phyloP scores from a whole-genome alignment of 2,797 vertebrate species.

The Odontamblyopus lacepedii region DNA sequence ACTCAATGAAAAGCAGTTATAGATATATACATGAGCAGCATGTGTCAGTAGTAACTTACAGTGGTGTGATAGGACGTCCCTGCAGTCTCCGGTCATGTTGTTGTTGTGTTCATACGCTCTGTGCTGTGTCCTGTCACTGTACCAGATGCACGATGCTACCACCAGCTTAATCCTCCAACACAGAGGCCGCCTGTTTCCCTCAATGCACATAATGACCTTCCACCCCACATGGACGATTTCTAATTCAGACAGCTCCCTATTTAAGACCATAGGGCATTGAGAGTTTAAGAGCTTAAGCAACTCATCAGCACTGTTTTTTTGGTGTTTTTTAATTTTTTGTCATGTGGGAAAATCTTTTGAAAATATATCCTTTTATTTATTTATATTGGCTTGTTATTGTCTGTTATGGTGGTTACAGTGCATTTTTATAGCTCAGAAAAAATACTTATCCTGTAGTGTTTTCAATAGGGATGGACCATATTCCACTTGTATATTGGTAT shows the following conservation, averaged over 20 bases:
- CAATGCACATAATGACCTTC: constrained; percentile 75
- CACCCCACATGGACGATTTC: constrained; percentile 78
- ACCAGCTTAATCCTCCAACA: constrained; percentile 71
- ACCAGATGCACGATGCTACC: constrained; percentile 67
- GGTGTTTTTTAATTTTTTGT: too few relatives aligned
- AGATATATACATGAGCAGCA: background rate
- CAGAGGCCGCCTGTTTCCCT: constrained; percentile 64
- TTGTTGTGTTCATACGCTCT: constrained; percentile 59
- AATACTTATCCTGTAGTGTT: constrained; percentile 5
- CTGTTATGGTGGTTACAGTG: too few relatives aligned
- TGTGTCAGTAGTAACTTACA: constrained; percentile 78
- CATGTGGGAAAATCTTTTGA: too few relatives aligned
- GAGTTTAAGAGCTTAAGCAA: background rate
- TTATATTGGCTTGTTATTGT: too few relatives aligned
- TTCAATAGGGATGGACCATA: background rate
- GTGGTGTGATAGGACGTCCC: constrained; percentile 82
- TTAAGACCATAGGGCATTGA: constrained; percentile 11
- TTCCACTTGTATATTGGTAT: too few relatives aligned
- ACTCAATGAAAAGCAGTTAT: background rate
- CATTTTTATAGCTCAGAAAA: too few relatives aligned
- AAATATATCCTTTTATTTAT: too few relatives aligned
- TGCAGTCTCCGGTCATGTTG: constrained; percentile 83
- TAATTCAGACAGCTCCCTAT: constrained; percentile 68
- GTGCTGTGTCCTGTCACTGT: constrained; percentile 65
- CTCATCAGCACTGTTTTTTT: constrained; percentile 9